Evolutionary conservation across 2,888 invertebrate genomes (phyloP).

Genomic region (Chaitophorus viminalis): DNA sequence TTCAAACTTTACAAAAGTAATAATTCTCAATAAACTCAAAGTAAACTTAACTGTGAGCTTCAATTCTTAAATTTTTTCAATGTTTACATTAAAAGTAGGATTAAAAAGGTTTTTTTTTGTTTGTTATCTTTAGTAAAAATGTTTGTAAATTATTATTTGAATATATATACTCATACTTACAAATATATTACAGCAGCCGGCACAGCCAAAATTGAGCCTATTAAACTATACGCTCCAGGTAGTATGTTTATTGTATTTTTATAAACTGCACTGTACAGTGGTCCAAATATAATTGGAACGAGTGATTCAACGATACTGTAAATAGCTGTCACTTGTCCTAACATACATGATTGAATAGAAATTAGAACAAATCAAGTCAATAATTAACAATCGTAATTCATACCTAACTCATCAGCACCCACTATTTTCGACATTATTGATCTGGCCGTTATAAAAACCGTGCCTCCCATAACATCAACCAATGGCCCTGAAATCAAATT

Average conservation of each 20-base stretch:
- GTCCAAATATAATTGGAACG: constrained; percentile 85
- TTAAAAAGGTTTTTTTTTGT: no score
- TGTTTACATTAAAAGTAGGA: no score
- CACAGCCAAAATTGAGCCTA: constrained; percentile 77
- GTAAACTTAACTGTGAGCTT: no score
- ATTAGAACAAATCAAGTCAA: not conserved
- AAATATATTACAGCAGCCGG: constrained; percentile 79
- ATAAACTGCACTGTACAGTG: constrained; percentile 82
- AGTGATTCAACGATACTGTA: constrained; percentile 86
- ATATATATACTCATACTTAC: constrained; percentile 66
- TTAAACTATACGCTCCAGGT: constrained; percentile 79
- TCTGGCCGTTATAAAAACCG: constrained; percentile 88
- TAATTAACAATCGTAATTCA: constrained; percentile 65
- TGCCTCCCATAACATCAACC: constrained; percentile 85
- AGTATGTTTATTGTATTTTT: constrained; percentile 76
- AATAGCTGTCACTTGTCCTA: constrained; percentile 84
- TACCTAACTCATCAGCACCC: constrained; percentile 80
- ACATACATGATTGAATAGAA: not conserved
- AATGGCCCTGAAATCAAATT: constrained; percentile 74
- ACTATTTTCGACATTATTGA: constrained; percentile 88
- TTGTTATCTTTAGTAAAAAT: no score
- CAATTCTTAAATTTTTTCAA: no score
- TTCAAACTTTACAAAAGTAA: no score
- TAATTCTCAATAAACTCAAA: no score
- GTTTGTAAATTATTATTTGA: not conserved